Percentiles rank a stretch among this genome's conserved stretches.
These are phyloP conservation scores for Meandrusa payeni DNA, from an alignment of 2,888 invertebrate species.

Conservation along the genomic window DNA sequence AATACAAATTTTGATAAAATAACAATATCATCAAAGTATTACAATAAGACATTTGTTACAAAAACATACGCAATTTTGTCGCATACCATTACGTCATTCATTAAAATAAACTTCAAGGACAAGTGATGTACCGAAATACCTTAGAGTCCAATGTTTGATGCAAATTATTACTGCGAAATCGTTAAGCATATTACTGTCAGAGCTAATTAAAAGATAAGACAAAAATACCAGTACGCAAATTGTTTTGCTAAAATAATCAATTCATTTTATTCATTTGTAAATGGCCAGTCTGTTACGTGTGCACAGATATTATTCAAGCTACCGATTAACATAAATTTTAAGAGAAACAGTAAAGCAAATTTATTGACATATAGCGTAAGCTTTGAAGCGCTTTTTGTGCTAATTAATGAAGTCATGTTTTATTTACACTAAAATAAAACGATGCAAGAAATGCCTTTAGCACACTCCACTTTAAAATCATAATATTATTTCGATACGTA, in stretches of 20 bases:
- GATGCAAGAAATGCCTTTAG: no score
- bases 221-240: constrained; percentile 4
- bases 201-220: constrained; percentile 19
- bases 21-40: no score
- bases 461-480: no score
- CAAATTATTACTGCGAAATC: constrained; percentile 10
- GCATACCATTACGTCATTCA: no score
- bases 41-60: no score
- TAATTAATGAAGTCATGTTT: constrained; percentile 3
- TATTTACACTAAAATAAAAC: no score
- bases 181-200: constrained; percentile 8
- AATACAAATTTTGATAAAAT: no score
- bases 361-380: constrained; percentile 1
- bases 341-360: not conserved
- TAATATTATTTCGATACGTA: no score
- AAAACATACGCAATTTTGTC: no score
- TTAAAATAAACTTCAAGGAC: constrained; percentile 16
- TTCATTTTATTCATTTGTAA: constrained; percentile 1
- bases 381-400: constrained; percentile 5
- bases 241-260: constrained; percentile 16
- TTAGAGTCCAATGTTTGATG: not conserved
- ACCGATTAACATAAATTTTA: not conserved
- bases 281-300: not conserved
- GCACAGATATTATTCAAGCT: constrained; percentile 1
- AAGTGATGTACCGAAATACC: constrained; percentile 10